Base-by-base conservation (phyloP, 2,113 vertebrate species). In the Lophura nycthemera region DNA sequence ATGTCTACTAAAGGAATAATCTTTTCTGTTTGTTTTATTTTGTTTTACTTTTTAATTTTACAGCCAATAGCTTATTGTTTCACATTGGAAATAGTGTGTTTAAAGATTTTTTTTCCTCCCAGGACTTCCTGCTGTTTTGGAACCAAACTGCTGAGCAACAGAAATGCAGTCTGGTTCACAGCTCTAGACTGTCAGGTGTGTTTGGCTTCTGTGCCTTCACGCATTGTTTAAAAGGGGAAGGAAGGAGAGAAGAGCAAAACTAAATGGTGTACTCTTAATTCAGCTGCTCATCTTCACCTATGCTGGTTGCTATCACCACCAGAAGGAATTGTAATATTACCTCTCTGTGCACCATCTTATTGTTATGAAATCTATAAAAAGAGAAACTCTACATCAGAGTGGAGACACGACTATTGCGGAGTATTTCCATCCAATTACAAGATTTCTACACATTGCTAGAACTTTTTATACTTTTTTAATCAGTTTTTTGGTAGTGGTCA, bases 221-320 rank as follows among this genome's bases (percentile, higher is more conserved):
- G 17, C 50, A 72, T 17, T 3, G 0, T 13, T 79, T 56, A 83
- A 66, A 89, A 92, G 20, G 29, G 71, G 34, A 60, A 57, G 9
- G 30, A 81, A 90, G 7, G 56, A 94, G 14, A 18, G 5, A 56
- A 75, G n/a, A 91, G 43, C 22, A 88, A 75, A 72, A 9, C 38
- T 36, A 38, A 48, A 64, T 65, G 4, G 3, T 59, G 89, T 73
- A 8, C 16, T 77, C 1, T 48, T 90, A 27, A 11, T 93, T 76
- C 45, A 3, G 14, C 30, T 63, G 16, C 14, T 76, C 1, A 0
- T 57, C 63, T 85, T 11, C 40, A 40, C 2, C 1, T 57, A 6
- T 71, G 47, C 22, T 80, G 5, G 61, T 78, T 83, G 43, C 25
- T 88, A 17, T 77, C 64, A 71, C 29, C 8, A 42, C 14, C 38